phyloP scores from a whole-genome alignment of 1,140 invertebrate genomes.

The Aphidius gifuensis region DNA sequence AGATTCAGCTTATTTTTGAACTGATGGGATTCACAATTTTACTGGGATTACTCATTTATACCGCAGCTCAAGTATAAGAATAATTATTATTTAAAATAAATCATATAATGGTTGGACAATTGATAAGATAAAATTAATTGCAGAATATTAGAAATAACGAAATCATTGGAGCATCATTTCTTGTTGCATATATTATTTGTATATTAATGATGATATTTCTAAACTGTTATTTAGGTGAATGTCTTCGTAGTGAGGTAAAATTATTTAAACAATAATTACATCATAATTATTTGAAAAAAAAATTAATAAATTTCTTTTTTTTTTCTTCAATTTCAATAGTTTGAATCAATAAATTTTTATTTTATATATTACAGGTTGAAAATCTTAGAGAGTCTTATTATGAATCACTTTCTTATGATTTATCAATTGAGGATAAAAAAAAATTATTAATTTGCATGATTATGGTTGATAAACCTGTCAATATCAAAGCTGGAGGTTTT shows the following conservation, averaged over 20 bases:
- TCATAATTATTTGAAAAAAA: no score
- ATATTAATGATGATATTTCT: not conserved
- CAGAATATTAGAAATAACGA: conserved; percentile 1
- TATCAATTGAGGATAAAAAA: conserved; percentile 7
- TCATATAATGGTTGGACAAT: no score
- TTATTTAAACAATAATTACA: no score
- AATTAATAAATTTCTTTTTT: no score
- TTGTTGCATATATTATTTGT: not conserved
- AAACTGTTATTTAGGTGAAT: not conserved
- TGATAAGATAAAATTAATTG: not conserved
- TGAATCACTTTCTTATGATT: conserved; percentile 14
- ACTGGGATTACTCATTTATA: not conserved
- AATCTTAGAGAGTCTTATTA: conserved; percentile 15
- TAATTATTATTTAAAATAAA: no score
- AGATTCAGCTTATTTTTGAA: not conserved
- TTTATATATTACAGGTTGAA: not conserved
- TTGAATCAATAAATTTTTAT: no score
- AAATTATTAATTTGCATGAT: conserved; percentile 19
- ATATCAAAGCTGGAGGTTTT: conserved; percentile 16
- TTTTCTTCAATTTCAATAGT: no score
- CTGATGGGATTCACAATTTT: not conserved
- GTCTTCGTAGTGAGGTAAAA: not conserved
- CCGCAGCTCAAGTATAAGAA: no score
- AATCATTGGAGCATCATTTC: not conserved
- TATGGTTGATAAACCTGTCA: conserved; percentile 2